Evolutionary conservation across 2,797 vertebrate genomes (phyloP), one percentile per base, ranked within the genome.

Genomic region (Enteromius argenteus): DNA sequence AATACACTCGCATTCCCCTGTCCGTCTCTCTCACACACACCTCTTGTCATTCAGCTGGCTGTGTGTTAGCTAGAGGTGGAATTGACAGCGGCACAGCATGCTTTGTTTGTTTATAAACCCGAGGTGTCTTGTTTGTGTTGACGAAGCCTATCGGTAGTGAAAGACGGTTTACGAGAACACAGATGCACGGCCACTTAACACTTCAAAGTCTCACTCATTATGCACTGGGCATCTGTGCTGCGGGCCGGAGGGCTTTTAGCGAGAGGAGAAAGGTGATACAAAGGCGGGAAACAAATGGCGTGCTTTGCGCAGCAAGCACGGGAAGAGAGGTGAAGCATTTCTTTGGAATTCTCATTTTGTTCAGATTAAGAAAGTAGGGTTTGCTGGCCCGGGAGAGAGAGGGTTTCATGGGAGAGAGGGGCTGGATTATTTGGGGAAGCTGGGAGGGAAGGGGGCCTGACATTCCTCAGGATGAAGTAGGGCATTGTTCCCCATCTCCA

Each of bases 381-480:
- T 81, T 72, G 84, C 67, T 7, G 82, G 76, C 56, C 30, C 27
- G 27, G 2, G 69, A 30, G 69, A 49, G 81, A 42, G 88, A 84
- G 86, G 80, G 83, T 88, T 89, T 88, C 84, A 81, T 92, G 91
- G 90, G 90, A 91, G 91, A 89, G 88, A 86, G 86, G 79, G 86
- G 87, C 79, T 86, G 81, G 80, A 86, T 91, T 90, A 89, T 89
- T 88, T 85, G 84, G 83, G 81, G 87, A 71, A 85, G 72, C 79
- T 84, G 79, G 68, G 79, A 79, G 58, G 46, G 79, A 86, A 46
- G 84, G 87, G 87, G 90, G 85, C 91, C 86, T 92, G 91, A 91
- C 94, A 95, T 96, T 96, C 95, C 94, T 93, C 85, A 91, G 93
- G 93, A 96, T 95, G 94, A 95, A 95, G 93, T 94, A 94, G 94